phyloP scores from a whole-genome alignment of 2,797 vertebrate genomes.

The Chelidonichthys spinosus region DNA sequence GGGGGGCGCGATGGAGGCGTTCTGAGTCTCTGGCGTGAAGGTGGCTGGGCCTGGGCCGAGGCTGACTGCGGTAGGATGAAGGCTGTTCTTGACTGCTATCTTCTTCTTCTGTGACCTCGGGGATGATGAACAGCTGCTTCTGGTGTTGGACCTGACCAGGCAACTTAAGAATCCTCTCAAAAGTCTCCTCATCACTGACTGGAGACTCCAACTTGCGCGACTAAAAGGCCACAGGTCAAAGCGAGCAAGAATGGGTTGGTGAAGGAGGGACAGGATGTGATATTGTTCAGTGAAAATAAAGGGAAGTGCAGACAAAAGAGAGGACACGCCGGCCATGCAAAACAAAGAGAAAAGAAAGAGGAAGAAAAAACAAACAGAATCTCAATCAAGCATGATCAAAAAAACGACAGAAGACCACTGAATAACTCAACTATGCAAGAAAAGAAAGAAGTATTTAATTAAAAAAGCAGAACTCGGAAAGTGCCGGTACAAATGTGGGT shows the following conservation, averaged over 20 bases:
- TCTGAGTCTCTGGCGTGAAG: conserved; percentile 45
- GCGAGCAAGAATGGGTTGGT: conserved; percentile 42
- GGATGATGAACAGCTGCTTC: conserved; percentile 94
- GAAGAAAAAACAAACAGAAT: conserved; percentile 52
- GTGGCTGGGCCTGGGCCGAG: conserved; percentile 38
- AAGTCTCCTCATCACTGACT: conserved; percentile 95
- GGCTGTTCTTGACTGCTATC: conserved; percentile 78
- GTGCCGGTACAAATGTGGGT: not conserved
- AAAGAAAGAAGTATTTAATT: conserved; percentile 20
- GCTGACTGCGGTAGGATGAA: conserved; percentile 40
- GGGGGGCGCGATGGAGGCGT: conserved; percentile 34
- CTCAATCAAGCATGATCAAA: conserved; percentile 54
- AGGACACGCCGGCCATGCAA: conserved; percentile 54
- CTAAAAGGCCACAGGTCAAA: conserved; percentile 63
- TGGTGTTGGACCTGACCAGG: conserved; percentile 85
- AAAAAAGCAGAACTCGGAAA: conserved; percentile 33
- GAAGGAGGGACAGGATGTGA: conserved; percentile 27
- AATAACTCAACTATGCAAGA: conserved; percentile 22
- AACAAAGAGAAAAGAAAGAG: conserved; percentile 63
- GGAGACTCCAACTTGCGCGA: conserved; percentile 80
- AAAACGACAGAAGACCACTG: conserved; percentile 26
- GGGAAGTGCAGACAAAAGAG: conserved; percentile 41
- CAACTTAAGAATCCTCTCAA: conserved; percentile 92
- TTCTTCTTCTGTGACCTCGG: conserved; percentile 93
- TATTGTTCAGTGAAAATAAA: conserved; percentile 46